Evolutionary conservation across 2,888 invertebrate genomes (phyloP), one percentile per base, ranked within the genome.

Genomic region (Pseudolycoriella hygida): DNA sequence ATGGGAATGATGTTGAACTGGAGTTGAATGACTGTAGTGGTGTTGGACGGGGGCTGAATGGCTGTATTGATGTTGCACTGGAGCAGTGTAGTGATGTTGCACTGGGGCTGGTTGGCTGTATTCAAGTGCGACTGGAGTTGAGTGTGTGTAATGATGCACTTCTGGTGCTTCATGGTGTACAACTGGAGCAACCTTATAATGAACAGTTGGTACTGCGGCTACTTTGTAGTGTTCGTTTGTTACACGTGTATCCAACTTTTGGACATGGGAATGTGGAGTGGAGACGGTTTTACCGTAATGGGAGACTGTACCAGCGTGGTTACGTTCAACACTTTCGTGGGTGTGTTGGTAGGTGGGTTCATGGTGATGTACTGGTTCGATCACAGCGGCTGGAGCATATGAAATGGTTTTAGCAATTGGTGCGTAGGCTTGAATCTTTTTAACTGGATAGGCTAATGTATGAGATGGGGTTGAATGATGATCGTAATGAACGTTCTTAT

Each of bases 401-500:
- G 12, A 12, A 11, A 42, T 17, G 12, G 42, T 17, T 10, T 42
- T 32, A 15, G 42, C 32, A 17, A 17, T 17, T 32, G 32, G 31
- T 17, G 42, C 32, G 25, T 50, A 48, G 25, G 50, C 46, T 25
- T 6, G 5, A 25, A 8, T 8, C 25, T 25, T 25, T 25, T 25
- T 4, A 8, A 25, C 25, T 25, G 25, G 25, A 25, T 50, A 46
- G 45, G 53, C 51, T 2, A 37, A 5, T 11, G 44, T 37, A 39
- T 44, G 44, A 10, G 34, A 39, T 11, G 34, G 34, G 20, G 14
- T 10, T 15, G 15, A 17, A 39, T 39, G 39, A 11, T 39, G 17
- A 11, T 10, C 17, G 11, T 39, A 10, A 5, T 39, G 10, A 37
- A 51, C 52, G 40, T 44, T 50, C 3, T 50, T 56, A 1, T 60